Percentiles rank a stretch among this genome's conserved stretches.
Conservation (phyloP, 1,140 invertebrate genomes). For the Cotesia chilonis region DNA sequence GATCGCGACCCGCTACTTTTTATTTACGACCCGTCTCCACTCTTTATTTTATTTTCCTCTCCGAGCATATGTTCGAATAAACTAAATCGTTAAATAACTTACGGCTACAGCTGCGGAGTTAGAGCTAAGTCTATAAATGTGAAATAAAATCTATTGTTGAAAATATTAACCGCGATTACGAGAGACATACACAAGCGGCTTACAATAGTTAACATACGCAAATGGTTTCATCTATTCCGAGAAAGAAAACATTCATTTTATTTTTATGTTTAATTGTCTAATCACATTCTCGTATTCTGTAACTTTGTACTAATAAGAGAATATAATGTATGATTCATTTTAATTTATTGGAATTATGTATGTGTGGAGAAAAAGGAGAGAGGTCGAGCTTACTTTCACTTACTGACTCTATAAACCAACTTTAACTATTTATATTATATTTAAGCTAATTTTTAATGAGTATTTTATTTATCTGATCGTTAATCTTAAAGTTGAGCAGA, state of each 20-base stretch:
- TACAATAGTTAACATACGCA: conserved; percentile 16
- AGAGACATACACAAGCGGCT: conserved; percentile 5
- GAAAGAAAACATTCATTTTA: conserved; percentile 6
- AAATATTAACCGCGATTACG: neutral
- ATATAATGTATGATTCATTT: conserved; percentile 8
- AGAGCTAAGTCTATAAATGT: neutral
- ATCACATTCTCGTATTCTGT: neutral
- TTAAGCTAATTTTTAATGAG: no score
- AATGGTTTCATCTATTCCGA: conserved; percentile 18
- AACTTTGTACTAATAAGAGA: neutral
- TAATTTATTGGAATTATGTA: neutral
- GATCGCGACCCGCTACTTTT: conserved; percentile 23
- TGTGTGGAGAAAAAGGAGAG: neutral
- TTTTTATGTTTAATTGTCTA: neutral
- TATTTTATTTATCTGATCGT: no score
- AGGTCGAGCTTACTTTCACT: neutral
- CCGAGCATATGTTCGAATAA: conserved; percentile 9
- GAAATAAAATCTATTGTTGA: no score
- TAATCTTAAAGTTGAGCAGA: no score
- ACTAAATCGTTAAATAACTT: neutral
- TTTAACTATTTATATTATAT: neutral
- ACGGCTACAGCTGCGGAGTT: no score
- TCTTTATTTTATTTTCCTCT: conserved; percentile 28
- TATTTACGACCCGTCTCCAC: conserved; percentile 35
- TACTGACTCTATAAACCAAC: neutral